Base-by-base conservation (phyloP, 2,113 vertebrate species). In the Acanthisitta chloris region DNA sequence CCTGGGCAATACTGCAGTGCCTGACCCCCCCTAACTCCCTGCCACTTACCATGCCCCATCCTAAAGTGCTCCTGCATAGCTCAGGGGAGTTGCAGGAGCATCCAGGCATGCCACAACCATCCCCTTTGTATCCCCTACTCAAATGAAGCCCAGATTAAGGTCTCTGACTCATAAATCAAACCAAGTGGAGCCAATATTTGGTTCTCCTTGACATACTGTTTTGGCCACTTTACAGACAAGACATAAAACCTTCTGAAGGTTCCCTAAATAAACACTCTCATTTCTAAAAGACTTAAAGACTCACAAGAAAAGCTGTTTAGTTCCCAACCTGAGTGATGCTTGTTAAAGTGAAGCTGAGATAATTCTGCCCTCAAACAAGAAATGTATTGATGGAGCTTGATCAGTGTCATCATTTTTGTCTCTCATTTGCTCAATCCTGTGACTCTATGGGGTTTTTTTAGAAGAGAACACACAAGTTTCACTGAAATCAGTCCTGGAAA, bases 41-140 rank as follows among this genome's bases (percentile, higher is more conserved):
- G 40, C 10, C 42, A 4, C 45, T 12, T 0, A 0, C 33, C 42
- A 17, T 2, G 7, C 28, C 40, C 28, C 2, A 0, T 28, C 48
- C 77, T 24, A 12, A 31, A 16, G 19, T 18, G 4, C 54, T 7
- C 8, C 40, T 57, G 40, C 13, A 9, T 4, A 40, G 33, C 62
- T 49, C 38, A 31, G 29, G 38, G 46, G 23, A 48, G 21, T 2
- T 3, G 19, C 23, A 58, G 10, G 24, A 54, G 33, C 28, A 81
- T 16, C 38, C 66, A 24, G 66, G 16, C 40, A 14, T 2, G 20
- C 52, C 38, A 25, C 0, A 0, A 31, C 43, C 36, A 19, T 17
- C 15, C 54, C 17, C 59, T 79, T 29, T 26, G 31, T 34, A 55
- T 10, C 14, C 14, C 42, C 69, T 17, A 3, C 15, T 62, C 45